Percentiles rank a stretch among this genome's conserved stretches.
Evolutionary conservation across 2,888 invertebrate genomes (phyloP).

Genomic region (Coleophora flavipennella): DNA sequence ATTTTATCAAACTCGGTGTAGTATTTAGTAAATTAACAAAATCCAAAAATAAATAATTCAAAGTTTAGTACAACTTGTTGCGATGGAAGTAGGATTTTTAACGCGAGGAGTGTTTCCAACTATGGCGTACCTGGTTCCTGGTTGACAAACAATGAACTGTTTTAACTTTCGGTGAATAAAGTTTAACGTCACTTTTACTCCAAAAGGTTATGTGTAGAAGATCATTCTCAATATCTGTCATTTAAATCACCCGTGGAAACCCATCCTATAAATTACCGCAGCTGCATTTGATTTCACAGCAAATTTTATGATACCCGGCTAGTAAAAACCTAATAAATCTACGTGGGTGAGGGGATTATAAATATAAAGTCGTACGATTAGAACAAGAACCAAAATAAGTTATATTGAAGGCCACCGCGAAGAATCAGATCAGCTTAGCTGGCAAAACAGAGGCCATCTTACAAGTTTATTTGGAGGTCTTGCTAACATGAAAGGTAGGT

Average conservation of each 20-base stretch:
- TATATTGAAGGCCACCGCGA: constrained; percentile 47
- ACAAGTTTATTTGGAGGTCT: constrained; percentile 23
- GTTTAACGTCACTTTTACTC: no score
- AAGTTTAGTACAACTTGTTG: no score
- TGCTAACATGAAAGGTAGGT: constrained; percentile 20
- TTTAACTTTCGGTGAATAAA: no score
- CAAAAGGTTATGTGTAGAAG: no score
- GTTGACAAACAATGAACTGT: no score
- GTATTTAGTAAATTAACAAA: no score
- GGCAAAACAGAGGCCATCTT: constrained; percentile 7
- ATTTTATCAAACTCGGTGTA: no score
- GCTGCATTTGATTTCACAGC: constrained; percentile 13
- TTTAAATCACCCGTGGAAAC: not conserved
- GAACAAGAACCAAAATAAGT: constrained; percentile 29
- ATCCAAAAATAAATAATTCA: no score
- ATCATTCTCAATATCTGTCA: no score
- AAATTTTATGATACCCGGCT: constrained; percentile 18
- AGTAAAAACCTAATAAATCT: constrained; percentile 30
- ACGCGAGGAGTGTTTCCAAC: no score
- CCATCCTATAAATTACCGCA: constrained; percentile 3
- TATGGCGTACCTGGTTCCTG: no score
- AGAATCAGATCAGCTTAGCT: constrained; percentile 23
- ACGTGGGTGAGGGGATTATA: constrained; percentile 41
- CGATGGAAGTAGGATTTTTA: no score
- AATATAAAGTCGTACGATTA: constrained; percentile 33